Evolutionary conservation across 2,888 invertebrate genomes (phyloP).

Genomic region (Eupithecia centaureata): DNA sequence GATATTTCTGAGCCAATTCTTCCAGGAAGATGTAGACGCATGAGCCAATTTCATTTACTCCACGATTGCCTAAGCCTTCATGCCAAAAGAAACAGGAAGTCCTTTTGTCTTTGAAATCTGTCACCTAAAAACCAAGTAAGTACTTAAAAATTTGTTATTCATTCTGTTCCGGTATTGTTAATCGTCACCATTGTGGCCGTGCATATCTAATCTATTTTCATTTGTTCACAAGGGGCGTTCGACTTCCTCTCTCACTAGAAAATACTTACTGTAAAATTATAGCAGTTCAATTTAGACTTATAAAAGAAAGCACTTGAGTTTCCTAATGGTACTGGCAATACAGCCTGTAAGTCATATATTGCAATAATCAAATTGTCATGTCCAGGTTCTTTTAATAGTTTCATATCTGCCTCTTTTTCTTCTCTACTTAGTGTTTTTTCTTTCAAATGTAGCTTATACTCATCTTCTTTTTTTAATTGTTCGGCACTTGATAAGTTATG

Average conservation of each 20-base stretch:
- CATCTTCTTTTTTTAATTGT: slow-evolving; percentile 36
- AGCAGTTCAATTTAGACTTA: slow-evolving; percentile 40
- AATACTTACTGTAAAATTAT: slow-evolving; percentile 38
- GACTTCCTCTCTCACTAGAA: slow-evolving; percentile 3
- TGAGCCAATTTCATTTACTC: slow-evolving; percentile 26
- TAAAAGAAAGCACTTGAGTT: slow-evolving; percentile 35
- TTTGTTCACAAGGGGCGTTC: slow-evolving; percentile 10
- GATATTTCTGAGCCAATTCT: slow-evolving; percentile 15
- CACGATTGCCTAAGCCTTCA: slow-evolving; percentile 25
- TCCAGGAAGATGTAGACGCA: slow-evolving; percentile 8
- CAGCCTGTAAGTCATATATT: slow-evolving; percentile 42
- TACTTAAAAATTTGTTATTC: slow-evolving; percentile 10
- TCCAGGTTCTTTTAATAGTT: slow-evolving; percentile 17
- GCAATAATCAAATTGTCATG: slow-evolving; percentile 32
- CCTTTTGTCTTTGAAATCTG: slow-evolving; percentile 25
- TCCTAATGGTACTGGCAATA: slow-evolving; percentile 36
- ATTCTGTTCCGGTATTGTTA: slow-evolving; percentile 7
- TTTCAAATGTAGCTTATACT: slow-evolving; percentile 23
- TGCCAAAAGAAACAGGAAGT: slow-evolving; percentile 38
- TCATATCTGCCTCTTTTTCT: slow-evolving; percentile 31
- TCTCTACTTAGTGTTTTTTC: slow-evolving; percentile 40
- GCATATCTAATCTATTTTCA: slow-evolving; percentile 15
- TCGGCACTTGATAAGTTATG: slow-evolving; percentile 41
- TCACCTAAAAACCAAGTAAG: slow-evolving; percentile 15
- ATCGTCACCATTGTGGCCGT: slow-evolving; percentile 12